phyloP scores from a whole-genome alignment of 2,797 vertebrate species.

The Halcyon badia region DNA sequence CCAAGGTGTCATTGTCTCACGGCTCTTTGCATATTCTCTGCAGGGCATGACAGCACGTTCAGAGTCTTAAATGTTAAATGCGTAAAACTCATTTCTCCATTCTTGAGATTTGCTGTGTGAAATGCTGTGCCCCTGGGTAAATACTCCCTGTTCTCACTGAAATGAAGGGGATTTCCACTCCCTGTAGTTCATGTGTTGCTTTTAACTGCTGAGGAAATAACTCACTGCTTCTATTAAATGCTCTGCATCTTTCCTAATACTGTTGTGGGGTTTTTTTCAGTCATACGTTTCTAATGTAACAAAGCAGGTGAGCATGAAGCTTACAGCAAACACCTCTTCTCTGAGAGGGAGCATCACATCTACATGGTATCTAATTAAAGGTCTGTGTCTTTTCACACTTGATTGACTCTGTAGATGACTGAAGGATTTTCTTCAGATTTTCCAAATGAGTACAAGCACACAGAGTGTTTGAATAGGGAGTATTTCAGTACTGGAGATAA shows the following conservation, averaged over 20 bases:
- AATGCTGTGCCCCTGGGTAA: neutral
- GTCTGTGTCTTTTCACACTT: neutral
- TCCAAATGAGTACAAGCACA: neutral
- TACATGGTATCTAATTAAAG: neutral
- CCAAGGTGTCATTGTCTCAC: neutral
- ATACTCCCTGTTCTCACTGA: neutral
- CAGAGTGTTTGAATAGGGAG: neutral
- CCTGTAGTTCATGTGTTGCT: neutral
- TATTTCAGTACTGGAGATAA: neutral
- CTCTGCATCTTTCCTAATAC: neutral
- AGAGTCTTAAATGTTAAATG: fast-evolving
- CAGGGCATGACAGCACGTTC: neutral
- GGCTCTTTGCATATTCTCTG: neutral
- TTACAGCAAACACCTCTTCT: neutral
- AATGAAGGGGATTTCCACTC: neutral
- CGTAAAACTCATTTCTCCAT: neutral
- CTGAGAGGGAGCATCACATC: neutral
- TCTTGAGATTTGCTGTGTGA: neutral
- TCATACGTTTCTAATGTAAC: neutral
- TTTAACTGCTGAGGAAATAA: neutral
- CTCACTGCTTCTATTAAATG: neutral
- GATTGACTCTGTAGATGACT: neutral
- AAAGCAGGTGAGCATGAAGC: neutral
- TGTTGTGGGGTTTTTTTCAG: neutral
- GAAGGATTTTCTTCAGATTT: neutral